phyloP scores from a whole-genome alignment of 2,113 vertebrate species.

The Mohoua ochrocephala region DNA sequence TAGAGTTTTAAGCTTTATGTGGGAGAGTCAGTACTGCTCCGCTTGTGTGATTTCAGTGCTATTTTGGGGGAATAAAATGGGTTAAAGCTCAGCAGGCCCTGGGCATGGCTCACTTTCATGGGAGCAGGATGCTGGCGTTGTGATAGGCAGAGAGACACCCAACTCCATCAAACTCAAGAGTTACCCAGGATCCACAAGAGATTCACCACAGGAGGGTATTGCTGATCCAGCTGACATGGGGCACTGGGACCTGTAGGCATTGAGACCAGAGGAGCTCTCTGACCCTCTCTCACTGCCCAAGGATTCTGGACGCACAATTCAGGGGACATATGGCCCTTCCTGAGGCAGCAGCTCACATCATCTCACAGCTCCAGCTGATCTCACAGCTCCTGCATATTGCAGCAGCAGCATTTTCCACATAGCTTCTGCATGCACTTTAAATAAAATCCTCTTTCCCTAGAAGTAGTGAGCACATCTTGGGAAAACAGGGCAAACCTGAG shows the following conservation, averaged over 20 bases:
- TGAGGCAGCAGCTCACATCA: background rate
- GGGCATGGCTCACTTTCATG: background rate
- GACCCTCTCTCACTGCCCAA: background rate
- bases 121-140: background rate
- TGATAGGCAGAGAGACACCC: background rate
- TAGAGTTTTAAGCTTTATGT: background rate
- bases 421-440: background rate
- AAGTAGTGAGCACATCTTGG: background rate
- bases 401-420: background rate
- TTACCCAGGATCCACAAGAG: background rate
- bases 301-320: accelerated
- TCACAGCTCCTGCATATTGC: background rate
- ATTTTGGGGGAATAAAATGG: background rate
- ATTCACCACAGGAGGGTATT: background rate
- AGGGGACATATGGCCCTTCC: accelerated
- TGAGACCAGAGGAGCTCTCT: background rate
- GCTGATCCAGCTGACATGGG: accelerated
- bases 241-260: background rate
- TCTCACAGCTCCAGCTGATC: background rate
- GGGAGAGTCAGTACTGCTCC: background rate
- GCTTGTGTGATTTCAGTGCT: background rate
- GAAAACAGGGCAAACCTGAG: background rate
- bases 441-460: background rate
- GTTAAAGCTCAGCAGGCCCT: constrained; percentile 11
- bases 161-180: background rate